Base-by-base conservation (phyloP, 2,113 vertebrate species). In the Mystacornis crossleyi region DNA sequence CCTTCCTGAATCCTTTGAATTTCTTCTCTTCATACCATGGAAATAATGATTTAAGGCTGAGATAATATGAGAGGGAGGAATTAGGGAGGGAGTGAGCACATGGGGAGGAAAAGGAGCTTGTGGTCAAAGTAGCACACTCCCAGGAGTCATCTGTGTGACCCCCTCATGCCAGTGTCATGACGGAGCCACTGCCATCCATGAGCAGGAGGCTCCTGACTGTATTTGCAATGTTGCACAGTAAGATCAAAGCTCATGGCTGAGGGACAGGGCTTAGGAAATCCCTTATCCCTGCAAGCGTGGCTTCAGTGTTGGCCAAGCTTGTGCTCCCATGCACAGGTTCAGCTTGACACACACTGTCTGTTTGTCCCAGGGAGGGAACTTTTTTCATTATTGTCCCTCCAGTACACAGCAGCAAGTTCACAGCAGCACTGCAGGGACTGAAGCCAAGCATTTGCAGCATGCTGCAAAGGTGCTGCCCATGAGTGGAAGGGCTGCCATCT, bases 401-500 rank as follows among this genome's bases (percentile, higher is more conserved):
- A 69, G 61, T 3, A 3, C 14, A 65, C 0, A 0, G 31, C 9
- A 53, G 47, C 31, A 38, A 31, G 64, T 2, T 17, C 43, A 36
- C 0, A 0, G 58, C 45, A 72, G 45, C 62, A 3, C 12, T 31
- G n/a, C 28, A 0, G 2, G 21, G 21, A 42, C 15, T 3, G 9
- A 81, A 51, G 45, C 53, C 1, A 1, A 85, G 38, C 58, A 73
- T 34, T 18, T 2, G 1, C 55, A 67, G 42, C 2, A 1, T 3
- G 18, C 36, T 54, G 36, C 20, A 43, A 72, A 86, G 26, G 26
- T 0, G 3, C n/a, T 78, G 54, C n/a, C 45, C 3, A 2, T 10
- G 17, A 53, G 33, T 3, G 0, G 19, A 58, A 14, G 24, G 15
- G 14, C 38, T 57, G 25, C n/a, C 1, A 2, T 17, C 18, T 89